Evolutionary conservation across 2,888 invertebrate genomes (phyloP).

Genomic region (Gymnosoma rotundatum): DNA sequence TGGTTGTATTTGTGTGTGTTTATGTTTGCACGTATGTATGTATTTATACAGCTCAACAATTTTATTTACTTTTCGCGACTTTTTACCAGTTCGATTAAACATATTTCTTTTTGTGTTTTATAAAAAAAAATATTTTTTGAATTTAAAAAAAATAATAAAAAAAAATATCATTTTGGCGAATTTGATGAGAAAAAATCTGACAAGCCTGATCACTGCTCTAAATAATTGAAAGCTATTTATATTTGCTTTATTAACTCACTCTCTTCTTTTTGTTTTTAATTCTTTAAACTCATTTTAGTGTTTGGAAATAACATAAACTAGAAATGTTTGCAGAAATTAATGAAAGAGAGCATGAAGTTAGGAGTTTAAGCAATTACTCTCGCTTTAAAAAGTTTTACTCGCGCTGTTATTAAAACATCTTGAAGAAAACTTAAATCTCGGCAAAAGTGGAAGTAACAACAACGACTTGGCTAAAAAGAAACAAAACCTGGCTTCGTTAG

Average conservation of each 20-base stretch:
- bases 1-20: no score
- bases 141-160: no score
- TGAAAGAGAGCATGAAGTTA: slow-evolving; percentile 60
- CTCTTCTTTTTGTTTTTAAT: slow-evolving; percentile 33
- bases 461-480: slow-evolving; percentile 71
- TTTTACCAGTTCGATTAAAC: no score
- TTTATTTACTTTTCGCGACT: no score
- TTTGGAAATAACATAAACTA: slow-evolving; percentile 22
- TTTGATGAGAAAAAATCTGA: no score
- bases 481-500: slow-evolving; percentile 70
- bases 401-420: slow-evolving; percentile 40
- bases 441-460: slow-evolving; percentile 48
- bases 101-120: no score
- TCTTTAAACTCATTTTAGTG: slow-evolving; percentile 66
- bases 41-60: no score
- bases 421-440: slow-evolving; percentile 60
- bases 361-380: slow-evolving; percentile 51
- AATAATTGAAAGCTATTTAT: slow-evolving; percentile 35
- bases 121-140: no score
- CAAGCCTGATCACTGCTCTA: background rate
- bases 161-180: no score
- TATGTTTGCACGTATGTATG: no score
- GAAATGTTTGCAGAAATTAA: slow-evolving; percentile 42
- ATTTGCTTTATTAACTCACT: slow-evolving; percentile 16
- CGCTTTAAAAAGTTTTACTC: slow-evolving; percentile 25